These are phyloP conservation scores for Metacarcinus magister DNA, from an alignment of 2,888 invertebrate genomes.

Conservation along the genomic window DNA sequence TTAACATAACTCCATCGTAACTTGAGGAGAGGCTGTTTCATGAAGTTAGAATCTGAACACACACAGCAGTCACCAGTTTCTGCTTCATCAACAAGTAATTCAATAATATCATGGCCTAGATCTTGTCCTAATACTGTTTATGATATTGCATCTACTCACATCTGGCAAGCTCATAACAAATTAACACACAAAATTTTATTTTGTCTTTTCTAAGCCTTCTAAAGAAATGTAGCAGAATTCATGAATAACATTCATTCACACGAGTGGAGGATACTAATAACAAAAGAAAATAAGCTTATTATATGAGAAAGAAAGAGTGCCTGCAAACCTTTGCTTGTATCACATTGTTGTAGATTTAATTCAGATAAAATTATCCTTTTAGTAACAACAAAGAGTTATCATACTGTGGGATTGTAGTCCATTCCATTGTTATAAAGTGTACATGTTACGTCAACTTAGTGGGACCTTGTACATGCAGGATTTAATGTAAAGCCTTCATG, in stretches of 20 bases:
- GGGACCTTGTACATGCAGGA: background rate
- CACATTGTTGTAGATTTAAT: background rate
- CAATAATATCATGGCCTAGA: background rate
- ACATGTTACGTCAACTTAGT: background rate
- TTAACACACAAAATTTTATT: background rate
- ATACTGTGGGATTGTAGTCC: background rate
- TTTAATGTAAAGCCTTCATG: background rate
- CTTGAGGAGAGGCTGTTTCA: background rate
- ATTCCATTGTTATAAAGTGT: background rate
- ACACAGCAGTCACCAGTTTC: background rate
- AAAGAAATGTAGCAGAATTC: background rate
- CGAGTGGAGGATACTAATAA: background rate
- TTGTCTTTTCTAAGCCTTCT: background rate
- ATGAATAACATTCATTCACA: background rate
- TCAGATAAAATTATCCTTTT: background rate
- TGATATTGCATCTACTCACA: background rate
- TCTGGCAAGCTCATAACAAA: background rate
- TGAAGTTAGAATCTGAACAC: background rate
- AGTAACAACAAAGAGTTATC: background rate
- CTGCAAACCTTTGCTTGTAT: background rate
- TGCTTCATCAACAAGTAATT: background rate
- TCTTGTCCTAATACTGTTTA: constrained; percentile 11
- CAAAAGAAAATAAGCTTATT: background rate
- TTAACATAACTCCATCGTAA: background rate
- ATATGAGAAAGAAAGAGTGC: background rate